These are phyloP conservation scores for Myotis brandtii DNA, from an alignment of 2,113 vertebrate genomes.

Conservation along the genomic window DNA sequence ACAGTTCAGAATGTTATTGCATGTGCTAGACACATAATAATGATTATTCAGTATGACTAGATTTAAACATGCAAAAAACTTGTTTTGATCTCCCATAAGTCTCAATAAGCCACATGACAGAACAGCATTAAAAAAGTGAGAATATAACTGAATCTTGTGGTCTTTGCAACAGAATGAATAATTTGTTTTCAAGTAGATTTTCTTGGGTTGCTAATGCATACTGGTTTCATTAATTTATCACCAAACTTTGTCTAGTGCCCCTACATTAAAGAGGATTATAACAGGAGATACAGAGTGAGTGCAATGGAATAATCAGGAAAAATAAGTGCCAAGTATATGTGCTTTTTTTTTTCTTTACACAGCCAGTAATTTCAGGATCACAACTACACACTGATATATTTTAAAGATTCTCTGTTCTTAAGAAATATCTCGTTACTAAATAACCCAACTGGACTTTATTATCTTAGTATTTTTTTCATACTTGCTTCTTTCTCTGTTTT, in stretches of 20 bases:
- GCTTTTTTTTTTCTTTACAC: background rate
- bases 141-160: background rate
- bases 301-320: background rate
- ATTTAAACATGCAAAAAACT: slow-evolving; percentile 23
- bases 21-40: background rate
- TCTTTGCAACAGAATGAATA: background rate
- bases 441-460: background rate
- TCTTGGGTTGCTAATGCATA: background rate
- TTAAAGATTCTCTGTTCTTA: background rate
- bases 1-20: background rate
- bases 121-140: background rate
- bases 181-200: background rate
- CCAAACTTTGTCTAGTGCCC: background rate
- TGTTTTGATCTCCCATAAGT: background rate
- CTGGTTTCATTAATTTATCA: background rate
- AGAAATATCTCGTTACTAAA: background rate
- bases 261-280: background rate
- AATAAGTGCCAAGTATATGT: background rate
- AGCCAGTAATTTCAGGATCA: background rate
- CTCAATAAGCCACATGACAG: background rate
- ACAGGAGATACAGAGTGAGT: background rate
- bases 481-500: background rate
- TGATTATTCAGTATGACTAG: background rate
- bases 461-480: background rate
- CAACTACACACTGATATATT: background rate